These are phyloP conservation scores for Craniophora ligustri DNA, from an alignment of 2,888 invertebrate genomes.

Conservation along the genomic window DNA sequence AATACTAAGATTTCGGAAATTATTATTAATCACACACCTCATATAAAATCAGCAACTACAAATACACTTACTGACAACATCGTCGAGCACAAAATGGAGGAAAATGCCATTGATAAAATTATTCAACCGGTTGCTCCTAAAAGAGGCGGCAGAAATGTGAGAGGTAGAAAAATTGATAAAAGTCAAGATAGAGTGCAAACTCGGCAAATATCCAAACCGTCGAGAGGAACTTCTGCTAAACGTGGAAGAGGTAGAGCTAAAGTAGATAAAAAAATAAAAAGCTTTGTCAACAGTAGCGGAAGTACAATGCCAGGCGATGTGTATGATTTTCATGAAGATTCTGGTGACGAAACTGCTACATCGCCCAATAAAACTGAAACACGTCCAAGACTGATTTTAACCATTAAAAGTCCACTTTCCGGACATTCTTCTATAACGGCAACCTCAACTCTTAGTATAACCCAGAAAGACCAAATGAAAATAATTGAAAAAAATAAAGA, in stretches of 20 bases:
- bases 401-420: conserved; percentile 92
- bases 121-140: conserved; percentile 58
- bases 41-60: conserved; percentile 37
- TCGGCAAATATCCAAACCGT: conserved; percentile 80
- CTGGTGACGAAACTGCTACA: conserved; percentile 91
- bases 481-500: conserved; percentile 76
- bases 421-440: conserved; percentile 77
- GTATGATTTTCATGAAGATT: conserved; percentile 97
- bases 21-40: conserved; percentile 29
- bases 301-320: conserved; percentile 92
- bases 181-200: conserved; percentile 80
- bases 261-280: conserved; percentile 86
- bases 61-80: conserved; percentile 48
- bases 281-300: conserved; percentile 82
- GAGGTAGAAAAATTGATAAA: conserved; percentile 82
- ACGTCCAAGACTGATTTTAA: conserved; percentile 93
- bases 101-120: conserved; percentile 58
- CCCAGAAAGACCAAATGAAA: conserved; percentile 76
- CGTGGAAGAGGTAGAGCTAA: conserved; percentile 86
- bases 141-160: conserved; percentile 78
- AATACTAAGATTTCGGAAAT: conserved; percentile 38
- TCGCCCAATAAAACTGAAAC: conserved; percentile 83
- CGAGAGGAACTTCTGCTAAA: conserved; percentile 75
- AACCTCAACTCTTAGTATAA: conserved; percentile 78
- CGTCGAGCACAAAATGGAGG: conserved; percentile 55